Percentiles rank a stretch among this genome's conserved stretches.
Conservation (phyloP, 2,113 vertebrate genomes). For the Egretta garzetta region DNA sequence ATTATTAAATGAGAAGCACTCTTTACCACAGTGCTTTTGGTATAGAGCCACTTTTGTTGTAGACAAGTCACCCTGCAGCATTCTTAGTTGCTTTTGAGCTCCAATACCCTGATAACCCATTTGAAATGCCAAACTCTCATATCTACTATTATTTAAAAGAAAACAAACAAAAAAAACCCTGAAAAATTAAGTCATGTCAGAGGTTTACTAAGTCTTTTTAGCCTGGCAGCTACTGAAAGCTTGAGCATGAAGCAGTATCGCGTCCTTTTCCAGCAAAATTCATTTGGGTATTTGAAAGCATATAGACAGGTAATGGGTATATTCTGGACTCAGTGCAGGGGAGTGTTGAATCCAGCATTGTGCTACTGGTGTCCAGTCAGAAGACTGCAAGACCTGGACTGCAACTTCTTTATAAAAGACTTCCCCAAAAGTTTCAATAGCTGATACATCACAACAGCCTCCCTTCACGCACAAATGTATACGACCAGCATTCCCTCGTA, state of each 20-base stretch:
- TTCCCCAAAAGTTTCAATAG: background rate
- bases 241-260: background rate
- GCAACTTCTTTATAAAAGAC: background rate
- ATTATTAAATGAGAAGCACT: background rate
- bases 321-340: background rate
- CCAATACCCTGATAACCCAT: background rate
- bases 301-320: background rate
- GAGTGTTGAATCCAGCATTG: fast-evolving
- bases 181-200: background rate
- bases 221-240: background rate
- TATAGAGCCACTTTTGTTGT: constrained; percentile 4
- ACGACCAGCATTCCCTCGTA: background rate
- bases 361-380: fast-evolving
- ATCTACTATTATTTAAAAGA: background rate
- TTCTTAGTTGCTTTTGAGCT: background rate
- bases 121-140: background rate
- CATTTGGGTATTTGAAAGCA: background rate
- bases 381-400: background rate
- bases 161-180: background rate
- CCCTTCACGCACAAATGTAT: background rate
- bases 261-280: background rate
- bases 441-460: background rate
- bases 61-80: background rate
- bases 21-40: background rate
- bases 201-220: background rate